phyloP scores from a whole-genome alignment of 2,888 invertebrate genomes.

The Ennomos fuscantarius region DNA sequence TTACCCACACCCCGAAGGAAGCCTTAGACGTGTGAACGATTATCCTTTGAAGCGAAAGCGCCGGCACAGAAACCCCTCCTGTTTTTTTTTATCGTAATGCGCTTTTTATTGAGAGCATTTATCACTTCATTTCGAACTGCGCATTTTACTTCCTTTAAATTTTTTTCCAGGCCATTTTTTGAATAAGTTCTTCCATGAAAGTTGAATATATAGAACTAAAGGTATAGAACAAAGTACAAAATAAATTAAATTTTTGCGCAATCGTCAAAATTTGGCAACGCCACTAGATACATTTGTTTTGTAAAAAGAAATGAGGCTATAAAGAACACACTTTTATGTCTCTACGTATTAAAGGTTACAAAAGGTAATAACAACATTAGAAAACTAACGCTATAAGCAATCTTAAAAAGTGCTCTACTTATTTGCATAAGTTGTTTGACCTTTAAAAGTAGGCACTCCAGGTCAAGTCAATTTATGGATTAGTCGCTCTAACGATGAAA shows the following conservation, averaged over 20 bases:
- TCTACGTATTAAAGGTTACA: slow-evolving; percentile 5
- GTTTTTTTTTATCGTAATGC: slow-evolving; percentile 56
- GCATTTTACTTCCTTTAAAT: slow-evolving; percentile 9
- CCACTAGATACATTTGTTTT: slow-evolving; percentile 16
- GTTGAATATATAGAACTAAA: slow-evolving; percentile 8
- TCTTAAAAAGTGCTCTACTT: slow-evolving; percentile 33
- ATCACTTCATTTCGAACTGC: slow-evolving; percentile 35
- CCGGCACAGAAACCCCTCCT: slow-evolving; percentile 57
- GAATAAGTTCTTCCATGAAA: background rate
- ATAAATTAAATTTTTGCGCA: slow-evolving; percentile 24
- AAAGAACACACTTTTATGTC: slow-evolving; percentile 34
- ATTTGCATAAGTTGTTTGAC: slow-evolving; percentile 34
- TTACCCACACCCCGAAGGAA: slow-evolving; percentile 77
- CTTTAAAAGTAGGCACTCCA: slow-evolving; percentile 24
- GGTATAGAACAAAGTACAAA: slow-evolving; percentile 10
- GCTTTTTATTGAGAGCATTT: slow-evolving; percentile 38
- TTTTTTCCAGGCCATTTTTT: background rate
- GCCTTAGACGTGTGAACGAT: slow-evolving; percentile 74
- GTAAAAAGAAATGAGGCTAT: slow-evolving; percentile 17
- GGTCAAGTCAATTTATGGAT: slow-evolving; percentile 17
- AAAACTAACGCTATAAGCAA: slow-evolving; percentile 30
- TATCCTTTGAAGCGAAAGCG: slow-evolving; percentile 66
- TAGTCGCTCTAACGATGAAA: slow-evolving; percentile 10
- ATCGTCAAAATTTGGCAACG: slow-evolving; percentile 33
- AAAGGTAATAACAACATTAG: slow-evolving; percentile 21